Evolutionary conservation across 2,888 invertebrate genomes (phyloP).

Genomic region (Calameuta filiformis): DNA sequence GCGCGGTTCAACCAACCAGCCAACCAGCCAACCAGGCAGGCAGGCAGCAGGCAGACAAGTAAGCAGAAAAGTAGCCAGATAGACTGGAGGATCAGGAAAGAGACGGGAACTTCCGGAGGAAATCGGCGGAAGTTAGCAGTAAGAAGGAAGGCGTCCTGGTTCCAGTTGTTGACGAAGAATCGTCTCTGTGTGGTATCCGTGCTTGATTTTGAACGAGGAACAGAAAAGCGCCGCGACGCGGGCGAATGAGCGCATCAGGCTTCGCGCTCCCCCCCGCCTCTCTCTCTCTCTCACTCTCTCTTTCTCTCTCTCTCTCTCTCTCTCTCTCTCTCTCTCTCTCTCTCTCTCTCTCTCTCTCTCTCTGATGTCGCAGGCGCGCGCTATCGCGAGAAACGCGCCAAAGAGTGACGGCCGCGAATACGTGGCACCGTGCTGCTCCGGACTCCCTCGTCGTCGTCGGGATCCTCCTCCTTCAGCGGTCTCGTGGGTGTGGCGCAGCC

Average conservation of each 20-base stretch:
- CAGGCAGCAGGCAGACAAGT: neutral
- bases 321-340: neutral
- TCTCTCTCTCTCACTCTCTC: neutral
- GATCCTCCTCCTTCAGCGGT: slow-evolving; percentile 15
- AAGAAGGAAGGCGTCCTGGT: neutral
- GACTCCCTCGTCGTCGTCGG: neutral
- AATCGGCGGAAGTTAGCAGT: neutral
- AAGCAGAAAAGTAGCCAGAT: neutral
- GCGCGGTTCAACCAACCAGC: slow-evolving; percentile 9
- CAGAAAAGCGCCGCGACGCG: neutral
- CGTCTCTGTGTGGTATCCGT: neutral
- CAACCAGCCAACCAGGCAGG: neutral
- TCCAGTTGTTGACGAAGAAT: neutral
- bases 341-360: slow-evolving; percentile 2
- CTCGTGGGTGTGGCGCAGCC: neutral
- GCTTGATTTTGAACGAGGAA: neutral
- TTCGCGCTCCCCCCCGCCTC: neutral
- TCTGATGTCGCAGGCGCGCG: slow-evolving; percentile 9
- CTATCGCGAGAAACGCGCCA: neutral
- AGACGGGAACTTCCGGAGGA: neutral
- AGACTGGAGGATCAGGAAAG: neutral
- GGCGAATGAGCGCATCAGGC: neutral
- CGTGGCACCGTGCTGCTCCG: neutral
- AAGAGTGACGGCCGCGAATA: neutral
- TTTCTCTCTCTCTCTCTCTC: neutral